These are phyloP conservation scores for Spongilla lacustris DNA, from an alignment of 37 sponge, comb jelly and placozoan genomes.

Conservation along the genomic window DNA sequence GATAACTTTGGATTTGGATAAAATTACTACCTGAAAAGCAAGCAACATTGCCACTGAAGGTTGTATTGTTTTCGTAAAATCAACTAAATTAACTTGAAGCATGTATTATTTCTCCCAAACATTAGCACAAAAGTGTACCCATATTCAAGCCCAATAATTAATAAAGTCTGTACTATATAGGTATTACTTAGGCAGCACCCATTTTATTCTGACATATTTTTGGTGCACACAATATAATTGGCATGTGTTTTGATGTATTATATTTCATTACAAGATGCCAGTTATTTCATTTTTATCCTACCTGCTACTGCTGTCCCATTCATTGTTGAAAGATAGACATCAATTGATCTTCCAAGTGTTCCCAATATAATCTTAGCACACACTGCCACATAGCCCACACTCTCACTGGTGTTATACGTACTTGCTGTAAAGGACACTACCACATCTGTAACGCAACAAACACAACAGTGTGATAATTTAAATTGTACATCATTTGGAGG, in stretches of 20 bases:
- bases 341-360: background rate
- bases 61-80: background rate
- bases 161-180: no score
- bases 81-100: background rate
- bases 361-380: background rate
- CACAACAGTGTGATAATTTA: background rate
- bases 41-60: no score
- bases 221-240: background rate
- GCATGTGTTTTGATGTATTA: no score
- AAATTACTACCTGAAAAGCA: background rate
- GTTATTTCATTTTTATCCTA: background rate
- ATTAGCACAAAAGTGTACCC: no score
- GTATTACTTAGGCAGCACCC: no score
- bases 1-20: background rate
- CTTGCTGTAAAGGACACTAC: background rate
- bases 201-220: no score
- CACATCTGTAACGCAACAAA: background rate
- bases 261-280: no score
- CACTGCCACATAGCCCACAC: background rate
- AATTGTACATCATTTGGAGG: background rate
- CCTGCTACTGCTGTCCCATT: background rate
- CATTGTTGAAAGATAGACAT: background rate
- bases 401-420: background rate
- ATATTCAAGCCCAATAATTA: no score
- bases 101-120: no score